A percentile compares a stretch with the other conserved stretches of the same genome.
These are phyloP conservation scores for Microplitis deprimator DNA, from an alignment of 2,888 invertebrate species.

Conservation along the genomic window DNA sequence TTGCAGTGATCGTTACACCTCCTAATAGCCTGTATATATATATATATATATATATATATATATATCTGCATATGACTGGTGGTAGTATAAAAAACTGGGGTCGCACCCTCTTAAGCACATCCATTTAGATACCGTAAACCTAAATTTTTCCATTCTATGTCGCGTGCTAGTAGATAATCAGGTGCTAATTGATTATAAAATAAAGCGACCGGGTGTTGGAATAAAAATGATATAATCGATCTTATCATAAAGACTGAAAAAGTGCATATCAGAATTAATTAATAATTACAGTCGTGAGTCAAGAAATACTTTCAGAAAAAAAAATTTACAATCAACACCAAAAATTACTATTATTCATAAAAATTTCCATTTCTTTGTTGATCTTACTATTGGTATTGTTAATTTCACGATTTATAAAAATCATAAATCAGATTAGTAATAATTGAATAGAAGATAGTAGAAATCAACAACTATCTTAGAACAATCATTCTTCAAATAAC, in stretches of 20 bases:
- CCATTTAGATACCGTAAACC: conserved; percentile 26
- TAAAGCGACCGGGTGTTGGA: conserved; percentile 57
- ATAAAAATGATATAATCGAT: conserved; percentile 28
- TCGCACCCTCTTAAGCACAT: conserved; percentile 50
- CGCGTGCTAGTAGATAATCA: conserved; percentile 66
- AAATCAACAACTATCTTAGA: too few relatives aligned
- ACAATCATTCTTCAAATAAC: too few relatives aligned
- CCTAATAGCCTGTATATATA: conserved; percentile 40
- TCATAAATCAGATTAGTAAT: too few relatives aligned
- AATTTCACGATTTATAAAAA: too few relatives aligned
- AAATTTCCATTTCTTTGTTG: too few relatives aligned
- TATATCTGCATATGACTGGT: background rate
- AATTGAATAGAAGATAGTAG: too few relatives aligned
- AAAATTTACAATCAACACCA: background rate
- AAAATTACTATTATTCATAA: too few relatives aligned
- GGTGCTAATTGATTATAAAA: conserved; percentile 70
- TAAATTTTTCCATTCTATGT: conserved; percentile 56
- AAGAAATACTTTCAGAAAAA: background rate
- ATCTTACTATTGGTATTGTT: too few relatives aligned
- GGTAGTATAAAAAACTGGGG: conserved; percentile 42
- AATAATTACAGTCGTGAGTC: too few relatives aligned
- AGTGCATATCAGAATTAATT: background rate
- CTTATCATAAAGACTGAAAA: conserved; percentile 16
- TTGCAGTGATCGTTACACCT: conserved; percentile 59
- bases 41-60: conserved; percentile 24